Base-by-base conservation (phyloP, 2,888 invertebrate genomes). In the Halictus quadricinctus region DNA sequence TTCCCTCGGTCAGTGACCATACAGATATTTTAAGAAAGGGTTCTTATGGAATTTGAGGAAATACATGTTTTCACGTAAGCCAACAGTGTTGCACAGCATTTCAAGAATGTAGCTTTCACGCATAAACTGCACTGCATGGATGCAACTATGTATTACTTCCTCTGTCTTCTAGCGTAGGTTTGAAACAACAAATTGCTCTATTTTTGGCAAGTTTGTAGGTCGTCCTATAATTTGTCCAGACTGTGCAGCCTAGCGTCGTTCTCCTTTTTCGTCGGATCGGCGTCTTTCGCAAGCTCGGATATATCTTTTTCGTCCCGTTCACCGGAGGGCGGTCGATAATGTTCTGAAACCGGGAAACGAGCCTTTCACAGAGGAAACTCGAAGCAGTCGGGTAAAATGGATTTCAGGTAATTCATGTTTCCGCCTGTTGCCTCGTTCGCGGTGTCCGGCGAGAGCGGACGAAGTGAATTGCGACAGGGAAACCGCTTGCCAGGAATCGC, bases 401-500 rank as follows among this genome's bases (percentile, higher is more conserved):
- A 79, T 86, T 88, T 89, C 86, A 83, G 79, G 85, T 82, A 86
- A 87, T 87, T 86, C 83, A 85, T 85, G 87, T 86, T 87, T 87
- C 87, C 87, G 87, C 64, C 25, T 81, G 64, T 86, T 85, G 73
- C 84, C 84, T 66, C 46, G 83, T 25, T 58, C 50, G 58, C 77
- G 83, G 76, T 72, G 84, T 54, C 85, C 75, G 76, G 78, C 76
- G 72, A 82, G 43, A 82, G 43, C 76, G 80, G 60, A 79, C 80
- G 72, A 80, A 48, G 79, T 78, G 76, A 86, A 86, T 86, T 83
- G 83, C 86, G 58, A 77, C 79, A 81, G 86, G 66, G 66, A 83
- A 82, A 82, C 76, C 70, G 25, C 72, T 81, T 75, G 75, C 64
- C 21, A 50, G 50, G 73, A 25, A 29, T 25, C 46, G 46, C 41